Conservation (phyloP, 1,140 invertebrate species). For the Drosophila trapezifrons region DNA sequence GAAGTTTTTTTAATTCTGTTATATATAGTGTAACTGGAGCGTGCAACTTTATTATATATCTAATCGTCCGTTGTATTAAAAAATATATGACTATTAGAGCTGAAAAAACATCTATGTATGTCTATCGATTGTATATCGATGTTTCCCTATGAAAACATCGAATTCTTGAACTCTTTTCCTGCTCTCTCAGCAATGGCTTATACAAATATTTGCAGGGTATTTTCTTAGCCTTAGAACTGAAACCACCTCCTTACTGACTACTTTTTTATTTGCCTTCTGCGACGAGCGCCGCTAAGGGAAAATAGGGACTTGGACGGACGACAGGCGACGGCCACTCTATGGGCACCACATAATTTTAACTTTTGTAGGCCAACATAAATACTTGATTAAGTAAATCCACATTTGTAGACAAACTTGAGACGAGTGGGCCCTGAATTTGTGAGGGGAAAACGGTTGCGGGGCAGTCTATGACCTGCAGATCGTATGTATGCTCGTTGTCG, state of each 20-base stretch:
- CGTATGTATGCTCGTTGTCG: conserved; percentile 6
- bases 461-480: conserved; percentile 36
- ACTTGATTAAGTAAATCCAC: conserved; percentile 75
- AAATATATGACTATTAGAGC: too few relatives aligned
- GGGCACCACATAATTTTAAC: conserved; percentile 66
- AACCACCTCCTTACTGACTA: background rate
- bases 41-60: too few relatives aligned
- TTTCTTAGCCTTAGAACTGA: rapidly evolving
- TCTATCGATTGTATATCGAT: background rate
- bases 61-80: too few relatives aligned
- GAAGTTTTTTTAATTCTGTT: background rate
- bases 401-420: conserved; percentile 68
- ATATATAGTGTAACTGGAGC: too few relatives aligned
- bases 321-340: conserved; percentile 29
- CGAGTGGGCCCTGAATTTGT: conserved; percentile 19
- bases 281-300: background rate
- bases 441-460: background rate
- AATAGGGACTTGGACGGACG: background rate
- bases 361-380: conserved; percentile 74
- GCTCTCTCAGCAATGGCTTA: too few relatives aligned
- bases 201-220: conserved; percentile 1
- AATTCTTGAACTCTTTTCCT: too few relatives aligned
- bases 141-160: background rate
- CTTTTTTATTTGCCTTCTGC: conserved; percentile 58
- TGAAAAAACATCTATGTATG: too few relatives aligned